Evolutionary conservation across 1,140 invertebrate species (phyloP).

Genomic region (Trigoniulus corallinus): DNA sequence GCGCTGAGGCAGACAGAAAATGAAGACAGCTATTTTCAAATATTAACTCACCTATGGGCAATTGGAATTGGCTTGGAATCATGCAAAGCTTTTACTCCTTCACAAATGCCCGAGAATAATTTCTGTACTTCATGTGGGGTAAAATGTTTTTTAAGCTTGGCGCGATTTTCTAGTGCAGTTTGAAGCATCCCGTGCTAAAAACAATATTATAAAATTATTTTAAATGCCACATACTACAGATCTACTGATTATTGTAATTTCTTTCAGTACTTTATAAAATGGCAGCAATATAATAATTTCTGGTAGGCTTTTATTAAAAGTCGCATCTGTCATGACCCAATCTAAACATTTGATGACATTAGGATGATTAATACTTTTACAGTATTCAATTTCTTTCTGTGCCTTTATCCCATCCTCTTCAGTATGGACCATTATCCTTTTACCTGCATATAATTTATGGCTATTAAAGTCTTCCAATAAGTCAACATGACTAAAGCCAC

Average conservation of each 20-base stretch:
- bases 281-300: constrained; percentile 60
- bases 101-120: constrained; percentile 55
- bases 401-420: constrained; percentile 58
- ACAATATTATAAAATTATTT: constrained; percentile 10
- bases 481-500: constrained; percentile 68
- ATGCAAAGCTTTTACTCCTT: constrained; percentile 57
- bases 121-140: constrained; percentile 43
- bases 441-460: constrained; percentile 55
- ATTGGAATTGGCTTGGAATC: constrained; percentile 49
- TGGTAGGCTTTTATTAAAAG: constrained; percentile 24
- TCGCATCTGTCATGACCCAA: constrained; percentile 16
- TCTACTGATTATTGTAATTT: too few species aligned
- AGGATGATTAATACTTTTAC: constrained; percentile 47
- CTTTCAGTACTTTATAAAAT: constrained; percentile 52
- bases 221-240: neutral
- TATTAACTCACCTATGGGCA: constrained; percentile 41
- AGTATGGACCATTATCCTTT: constrained; percentile 62
- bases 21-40: too few species aligned
- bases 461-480: constrained; percentile 54
- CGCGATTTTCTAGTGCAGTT: constrained; percentile 43
- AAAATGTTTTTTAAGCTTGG: constrained; percentile 40
- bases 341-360: constrained; percentile 62
- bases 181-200: constrained; percentile 53
- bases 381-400: constrained; percentile 55
- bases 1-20: too few species aligned